These are phyloP conservation scores for Trachurus trachurus DNA, from an alignment of 2,797 vertebrate species.

Conservation along the genomic window DNA sequence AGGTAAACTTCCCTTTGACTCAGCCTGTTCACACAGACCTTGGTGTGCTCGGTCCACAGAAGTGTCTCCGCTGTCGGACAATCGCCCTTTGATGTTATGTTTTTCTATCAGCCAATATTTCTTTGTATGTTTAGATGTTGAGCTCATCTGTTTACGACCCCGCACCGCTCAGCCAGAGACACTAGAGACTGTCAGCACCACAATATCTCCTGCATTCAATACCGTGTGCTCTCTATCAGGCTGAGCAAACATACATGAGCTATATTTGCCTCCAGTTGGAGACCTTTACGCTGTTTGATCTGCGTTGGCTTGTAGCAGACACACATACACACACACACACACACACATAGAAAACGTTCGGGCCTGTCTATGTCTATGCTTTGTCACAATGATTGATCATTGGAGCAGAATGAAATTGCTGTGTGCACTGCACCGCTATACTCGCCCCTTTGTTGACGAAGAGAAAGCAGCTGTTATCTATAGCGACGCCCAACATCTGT, in stretches of 20 bases:
- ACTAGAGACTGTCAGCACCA: constrained; percentile 51
- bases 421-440: constrained; percentile 33
- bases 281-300: constrained; percentile 10
- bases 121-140: constrained; percentile 34
- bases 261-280: constrained; percentile 22
- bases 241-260: constrained; percentile 57
- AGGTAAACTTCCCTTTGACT: not conserved
- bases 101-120: constrained; percentile 8
- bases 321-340: not conserved
- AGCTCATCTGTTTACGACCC: constrained; percentile 29
- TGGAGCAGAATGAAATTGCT: constrained; percentile 35
- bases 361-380: not conserved
- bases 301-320: constrained; percentile 17
- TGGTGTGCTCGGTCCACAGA: not conserved
- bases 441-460: constrained; percentile 45
- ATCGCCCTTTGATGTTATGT: not conserved
- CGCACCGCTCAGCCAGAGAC: constrained; percentile 16
- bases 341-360: constrained; percentile 23
- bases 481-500: constrained; percentile 29
- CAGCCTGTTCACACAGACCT: not conserved
- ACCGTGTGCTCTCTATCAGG: constrained; percentile 32
- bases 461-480: constrained; percentile 57
- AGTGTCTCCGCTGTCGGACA: constrained; percentile 4
- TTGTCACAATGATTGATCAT: constrained; percentile 58
- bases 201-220: constrained; percentile 43